Base-by-base conservation (phyloP, 2,113 vertebrate species). In the Conger conger region DNA sequence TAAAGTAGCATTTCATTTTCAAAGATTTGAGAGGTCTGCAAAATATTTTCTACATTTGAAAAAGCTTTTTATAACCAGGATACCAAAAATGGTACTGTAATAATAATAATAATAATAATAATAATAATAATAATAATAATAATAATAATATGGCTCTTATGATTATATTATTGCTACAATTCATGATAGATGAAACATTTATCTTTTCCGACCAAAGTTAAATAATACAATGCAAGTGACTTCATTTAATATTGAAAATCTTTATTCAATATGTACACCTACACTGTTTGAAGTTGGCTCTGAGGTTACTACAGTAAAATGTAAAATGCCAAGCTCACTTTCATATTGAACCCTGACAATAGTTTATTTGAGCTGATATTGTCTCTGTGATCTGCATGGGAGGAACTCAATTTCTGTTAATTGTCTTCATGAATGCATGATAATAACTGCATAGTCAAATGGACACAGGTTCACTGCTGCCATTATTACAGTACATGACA, bases 1-100 rank as follows among this genome's bases (percentile, higher is more conserved):
- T 96, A 95, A 94, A 95, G 87, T 90, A 88, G 94, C 93, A 94
- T 93, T 93, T 94, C 89, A 87, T 93, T 92, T 95, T 93, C 91
- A 0, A 81, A 95, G 94, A 94, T 94, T 95, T 94, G 93, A 90
- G 92, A 82, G 54, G 50, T 79, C 54, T 38, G 76, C 50, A 78
- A 36, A 83, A 83, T 53, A 76, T 50, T 79, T 84, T 79, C 38
- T 35, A 50, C 18, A 78, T 35, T 84, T 78, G 42, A 45, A 77
- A 40, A 63, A 8, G 83, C 35, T 23, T 84, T 84, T 42, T 50
- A 78, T 54, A 50, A 40, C 38, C 38, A 83, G 76, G 38, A 33
- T 13, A 54, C 16, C 7, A 77, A 40, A 16, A 45, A 83, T 27
- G 60, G n/a, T 36, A 83, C n/a, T 73, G 57, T 54, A 80, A 20